Evolutionary conservation across 2,888 invertebrate species (phyloP).

Genomic region (Eristalis intricaria): DNA sequence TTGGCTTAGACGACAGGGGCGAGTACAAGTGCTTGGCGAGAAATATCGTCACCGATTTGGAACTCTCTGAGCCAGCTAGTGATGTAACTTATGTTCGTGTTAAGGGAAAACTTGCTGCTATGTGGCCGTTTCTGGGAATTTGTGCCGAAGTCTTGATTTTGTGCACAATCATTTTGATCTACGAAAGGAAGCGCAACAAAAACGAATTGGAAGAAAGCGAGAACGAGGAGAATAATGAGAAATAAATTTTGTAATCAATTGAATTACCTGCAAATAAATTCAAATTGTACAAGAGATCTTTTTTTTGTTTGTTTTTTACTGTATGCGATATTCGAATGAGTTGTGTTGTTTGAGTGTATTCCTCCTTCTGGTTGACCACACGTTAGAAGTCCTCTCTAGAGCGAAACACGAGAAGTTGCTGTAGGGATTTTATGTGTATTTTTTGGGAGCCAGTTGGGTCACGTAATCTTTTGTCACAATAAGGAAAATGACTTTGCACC

Average conservation of each 20-base stretch:
- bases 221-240: constrained; percentile 93
- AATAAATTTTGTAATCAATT: constrained; percentile 83
- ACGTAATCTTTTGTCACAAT: too few relatives aligned
- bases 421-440: too few relatives aligned
- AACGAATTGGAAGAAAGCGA: constrained; percentile 96
- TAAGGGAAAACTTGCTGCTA: constrained; percentile 93
- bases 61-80: constrained; percentile 78
- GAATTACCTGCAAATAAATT: background rate
- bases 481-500: too few relatives aligned
- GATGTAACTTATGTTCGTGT: constrained; percentile 86
- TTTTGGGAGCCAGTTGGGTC: too few relatives aligned
- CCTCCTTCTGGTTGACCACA: too few relatives aligned
- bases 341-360: too few relatives aligned
- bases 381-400: too few relatives aligned
- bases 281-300: too few relatives aligned
- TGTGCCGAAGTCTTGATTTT: constrained; percentile 96
- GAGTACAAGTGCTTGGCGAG: constrained; percentile 85
- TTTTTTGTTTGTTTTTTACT: too few relatives aligned
- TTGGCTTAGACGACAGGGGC: constrained; percentile 87
- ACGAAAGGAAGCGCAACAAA: constrained; percentile 97
- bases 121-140: constrained; percentile 99
- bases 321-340: too few relatives aligned
- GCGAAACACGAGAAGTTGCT: too few relatives aligned
- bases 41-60: constrained; percentile 80
- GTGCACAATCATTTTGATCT: constrained; percentile 96